Percentiles rank a stretch among this genome's conserved stretches.
These are phyloP conservation scores for Ormyrus pomaceus DNA, from an alignment of 2,888 invertebrate species.

Conservation along the genomic window DNA sequence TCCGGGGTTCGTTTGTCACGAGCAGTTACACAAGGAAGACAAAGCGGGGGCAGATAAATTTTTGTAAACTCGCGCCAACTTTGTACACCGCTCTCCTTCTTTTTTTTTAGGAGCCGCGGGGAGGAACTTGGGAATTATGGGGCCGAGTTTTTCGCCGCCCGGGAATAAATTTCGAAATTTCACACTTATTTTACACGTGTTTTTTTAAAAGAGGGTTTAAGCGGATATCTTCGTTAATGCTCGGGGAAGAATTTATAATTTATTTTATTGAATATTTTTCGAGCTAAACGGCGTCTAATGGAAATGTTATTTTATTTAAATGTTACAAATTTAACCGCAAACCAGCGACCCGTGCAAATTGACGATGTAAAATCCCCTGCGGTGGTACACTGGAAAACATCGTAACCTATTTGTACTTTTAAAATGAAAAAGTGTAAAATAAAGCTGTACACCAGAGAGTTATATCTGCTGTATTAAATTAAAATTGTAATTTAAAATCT, in stretches of 20 bases:
- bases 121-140: slow-evolving; percentile 16
- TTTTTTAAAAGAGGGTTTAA: neutral
- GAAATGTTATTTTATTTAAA: neutral
- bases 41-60: slow-evolving; percentile 41
- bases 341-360: neutral
- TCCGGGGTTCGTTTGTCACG: slow-evolving; percentile 34
- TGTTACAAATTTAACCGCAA: neutral
- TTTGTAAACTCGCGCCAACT: slow-evolving; percentile 37
- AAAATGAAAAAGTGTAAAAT: too few species aligned
- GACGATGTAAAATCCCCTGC: too few species aligned
- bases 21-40: slow-evolving; percentile 7
- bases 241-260: too few species aligned
- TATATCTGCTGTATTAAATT: too few species aligned
- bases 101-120: neutral
- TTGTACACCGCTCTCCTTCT: neutral
- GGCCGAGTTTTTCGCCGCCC: neutral
- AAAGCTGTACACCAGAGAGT: too few species aligned
- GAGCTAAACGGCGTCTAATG: neutral
- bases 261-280: neutral
- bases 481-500: too few species aligned
- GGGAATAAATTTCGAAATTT: neutral
- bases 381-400: too few species aligned
- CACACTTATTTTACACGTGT: slow-evolving; percentile 4
- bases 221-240: too few species aligned
- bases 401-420: too few species aligned